Conservation (phyloP, 1,140 invertebrate genomes). For the Drosophila ambigua region DNA sequence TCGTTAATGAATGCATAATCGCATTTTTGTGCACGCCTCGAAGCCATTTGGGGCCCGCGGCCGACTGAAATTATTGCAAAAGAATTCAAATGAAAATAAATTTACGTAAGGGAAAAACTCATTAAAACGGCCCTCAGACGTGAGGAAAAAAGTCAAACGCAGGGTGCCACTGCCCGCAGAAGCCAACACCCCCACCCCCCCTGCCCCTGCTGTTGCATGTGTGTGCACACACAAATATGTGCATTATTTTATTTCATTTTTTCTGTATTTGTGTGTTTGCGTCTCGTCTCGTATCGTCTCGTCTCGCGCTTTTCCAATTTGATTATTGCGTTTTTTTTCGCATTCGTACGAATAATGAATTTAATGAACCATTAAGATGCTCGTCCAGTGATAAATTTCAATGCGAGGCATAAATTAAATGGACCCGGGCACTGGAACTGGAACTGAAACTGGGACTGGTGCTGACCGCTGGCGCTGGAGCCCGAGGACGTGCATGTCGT, state of each 20-base stretch:
- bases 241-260: conserved; percentile 69
- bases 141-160: conserved; percentile 25
- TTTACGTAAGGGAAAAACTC: conserved; percentile 81
- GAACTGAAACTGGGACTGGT: background rate
- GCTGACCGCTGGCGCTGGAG: too few relatives aligned
- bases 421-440: conserved; percentile 7
- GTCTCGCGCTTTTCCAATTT: conserved; percentile 34
- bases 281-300: background rate
- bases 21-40: conserved; percentile 78
- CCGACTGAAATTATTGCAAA: conserved; percentile 63
- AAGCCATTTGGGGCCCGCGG: conserved; percentile 64
- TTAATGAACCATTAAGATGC: conserved; percentile 82
- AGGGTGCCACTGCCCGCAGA: too few relatives aligned
- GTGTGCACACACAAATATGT: conserved; percentile 58
- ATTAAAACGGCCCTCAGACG: conserved; percentile 72
- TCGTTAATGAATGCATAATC: conserved; percentile 81
- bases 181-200: too few relatives aligned
- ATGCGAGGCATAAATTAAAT: conserved; percentile 78
- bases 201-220: conserved; percentile 19
- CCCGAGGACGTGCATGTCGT: conserved; percentile 1
- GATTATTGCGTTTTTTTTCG: conserved; percentile 48
- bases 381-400: conserved; percentile 75
- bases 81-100: conserved; percentile 81
- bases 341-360: conserved; percentile 74
- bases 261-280: conserved; percentile 42